Conservation (phyloP, 2,888 invertebrate species). For the Dryococelus australis region DNA sequence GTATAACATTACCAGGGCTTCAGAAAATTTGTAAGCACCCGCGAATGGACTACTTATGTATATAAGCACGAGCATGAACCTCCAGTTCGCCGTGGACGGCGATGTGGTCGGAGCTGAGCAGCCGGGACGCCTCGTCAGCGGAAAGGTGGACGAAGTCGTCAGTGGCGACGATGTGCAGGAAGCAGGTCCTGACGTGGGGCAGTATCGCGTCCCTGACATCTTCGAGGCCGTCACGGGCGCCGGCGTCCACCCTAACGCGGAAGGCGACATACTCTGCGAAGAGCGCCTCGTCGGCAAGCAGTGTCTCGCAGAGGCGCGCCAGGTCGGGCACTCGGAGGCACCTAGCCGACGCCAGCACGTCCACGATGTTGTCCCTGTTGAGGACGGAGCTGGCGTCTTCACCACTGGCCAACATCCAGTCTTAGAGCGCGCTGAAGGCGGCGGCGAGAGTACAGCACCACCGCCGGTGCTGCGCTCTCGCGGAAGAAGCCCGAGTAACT, state of each 20-base stretch:
- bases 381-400: background rate
- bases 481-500: constrained; percentile 10
- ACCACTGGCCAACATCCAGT: background rate
- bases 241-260: background rate
- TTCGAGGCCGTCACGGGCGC: background rate
- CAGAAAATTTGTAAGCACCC: too few relatives aligned
- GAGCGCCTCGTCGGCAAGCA: background rate
- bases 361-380: background rate
- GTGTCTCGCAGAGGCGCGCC: background rate
- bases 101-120: background rate
- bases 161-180: background rate
- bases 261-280: background rate
- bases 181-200: background rate
- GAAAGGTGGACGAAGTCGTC: background rate
- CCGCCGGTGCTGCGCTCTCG: background rate
- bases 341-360: background rate
- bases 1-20: too few relatives aligned
- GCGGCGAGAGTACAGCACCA: background rate
- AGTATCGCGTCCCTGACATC: background rate
- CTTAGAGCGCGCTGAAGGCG: background rate
- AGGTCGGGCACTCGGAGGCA: background rate
- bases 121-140: background rate
- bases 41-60: too few relatives aligned
- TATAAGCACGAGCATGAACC: background rate
- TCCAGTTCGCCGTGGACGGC: background rate